Evolutionary conservation across 2,888 invertebrate genomes (phyloP).

Genomic region (Anthophora plumipes): DNA sequence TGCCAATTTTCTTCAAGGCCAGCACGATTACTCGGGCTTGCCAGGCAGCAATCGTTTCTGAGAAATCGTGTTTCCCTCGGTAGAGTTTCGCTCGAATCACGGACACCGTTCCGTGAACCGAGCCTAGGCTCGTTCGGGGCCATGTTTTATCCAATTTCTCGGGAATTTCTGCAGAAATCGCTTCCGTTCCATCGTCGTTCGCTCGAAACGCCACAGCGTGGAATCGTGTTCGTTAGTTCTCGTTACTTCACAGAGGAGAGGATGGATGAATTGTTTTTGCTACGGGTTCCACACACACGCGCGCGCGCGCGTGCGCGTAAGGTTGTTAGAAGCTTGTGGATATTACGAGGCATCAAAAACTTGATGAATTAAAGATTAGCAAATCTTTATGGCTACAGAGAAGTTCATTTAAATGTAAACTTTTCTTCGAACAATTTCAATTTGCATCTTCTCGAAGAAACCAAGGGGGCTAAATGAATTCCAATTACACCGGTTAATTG

Average conservation of each 20-base stretch:
- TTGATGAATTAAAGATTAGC: constrained; percentile 12
- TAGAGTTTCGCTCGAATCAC: neutral
- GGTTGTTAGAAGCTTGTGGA: neutral
- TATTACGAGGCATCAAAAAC: neutral
- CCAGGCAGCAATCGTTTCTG: constrained; percentile 34
- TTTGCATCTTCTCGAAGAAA: neutral
- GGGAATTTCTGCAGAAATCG: constrained; percentile 38
- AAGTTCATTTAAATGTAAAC: constrained; percentile 5
- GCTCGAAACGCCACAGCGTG: neutral
- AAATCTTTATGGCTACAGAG: neutral
- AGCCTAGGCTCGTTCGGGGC: neutral
- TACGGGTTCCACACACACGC: neutral
- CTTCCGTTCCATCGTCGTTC: constrained; percentile 35
- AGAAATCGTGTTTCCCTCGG: constrained; percentile 28
- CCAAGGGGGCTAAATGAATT: neutral
- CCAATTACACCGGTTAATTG: constrained; percentile 1
- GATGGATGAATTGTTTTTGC: neutral
- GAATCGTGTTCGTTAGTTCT: neutral
- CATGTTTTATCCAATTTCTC: constrained; percentile 42
- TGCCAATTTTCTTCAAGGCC: constrained; percentile 45
- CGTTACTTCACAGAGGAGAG: neutral
- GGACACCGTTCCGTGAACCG: constrained; percentile 16
- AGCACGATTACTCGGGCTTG: constrained; percentile 40
- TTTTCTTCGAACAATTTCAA: neutral
- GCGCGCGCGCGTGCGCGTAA: too few species aligned